A percentile compares a stretch with the other conserved stretches of the same genome.
These are phyloP conservation scores for Anguilla megastoma DNA, from an alignment of 2,797 vertebrate genomes.

Conservation along the genomic window DNA sequence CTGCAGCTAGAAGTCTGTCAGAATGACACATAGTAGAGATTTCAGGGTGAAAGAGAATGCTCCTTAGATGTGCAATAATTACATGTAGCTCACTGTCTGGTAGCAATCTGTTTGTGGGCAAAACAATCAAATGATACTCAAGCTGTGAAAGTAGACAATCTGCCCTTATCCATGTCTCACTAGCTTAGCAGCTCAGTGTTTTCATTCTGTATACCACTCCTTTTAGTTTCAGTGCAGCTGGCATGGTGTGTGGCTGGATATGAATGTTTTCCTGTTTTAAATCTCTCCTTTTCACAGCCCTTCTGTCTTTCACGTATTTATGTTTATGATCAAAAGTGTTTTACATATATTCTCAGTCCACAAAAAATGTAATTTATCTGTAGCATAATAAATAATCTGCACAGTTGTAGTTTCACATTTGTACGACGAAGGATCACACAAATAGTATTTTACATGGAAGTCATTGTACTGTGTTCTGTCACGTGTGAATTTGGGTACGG, in stretches of 20 bases:
- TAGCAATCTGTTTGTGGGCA: not conserved
- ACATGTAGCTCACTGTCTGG: not conserved
- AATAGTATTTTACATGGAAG: not conserved
- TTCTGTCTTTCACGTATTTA: not conserved
- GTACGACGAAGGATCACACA: not conserved
- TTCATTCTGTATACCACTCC: not conserved
- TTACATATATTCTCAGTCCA: not conserved
- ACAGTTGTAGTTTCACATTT: not conserved
- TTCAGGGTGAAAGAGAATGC: not conserved
- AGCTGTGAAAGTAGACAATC: not conserved
- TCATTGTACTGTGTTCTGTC: not conserved
- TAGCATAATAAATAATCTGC: not conserved
- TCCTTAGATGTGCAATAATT: not conserved
- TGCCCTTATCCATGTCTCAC: not conserved
- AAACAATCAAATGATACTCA: slow-evolving; percentile 15
- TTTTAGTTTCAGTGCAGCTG: not conserved
- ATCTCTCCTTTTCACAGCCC: not conserved
- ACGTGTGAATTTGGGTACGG: not conserved
- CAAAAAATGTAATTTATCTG: not conserved
- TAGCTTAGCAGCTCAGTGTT: not conserved
- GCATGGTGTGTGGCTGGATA: not conserved
- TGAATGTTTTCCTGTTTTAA: not conserved
- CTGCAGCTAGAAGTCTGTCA: not conserved
- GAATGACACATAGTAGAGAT: not conserved
- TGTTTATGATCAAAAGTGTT: not conserved